phyloP scores from a whole-genome alignment of 1,140 invertebrate genomes.

The Drosophila bocki region DNA sequence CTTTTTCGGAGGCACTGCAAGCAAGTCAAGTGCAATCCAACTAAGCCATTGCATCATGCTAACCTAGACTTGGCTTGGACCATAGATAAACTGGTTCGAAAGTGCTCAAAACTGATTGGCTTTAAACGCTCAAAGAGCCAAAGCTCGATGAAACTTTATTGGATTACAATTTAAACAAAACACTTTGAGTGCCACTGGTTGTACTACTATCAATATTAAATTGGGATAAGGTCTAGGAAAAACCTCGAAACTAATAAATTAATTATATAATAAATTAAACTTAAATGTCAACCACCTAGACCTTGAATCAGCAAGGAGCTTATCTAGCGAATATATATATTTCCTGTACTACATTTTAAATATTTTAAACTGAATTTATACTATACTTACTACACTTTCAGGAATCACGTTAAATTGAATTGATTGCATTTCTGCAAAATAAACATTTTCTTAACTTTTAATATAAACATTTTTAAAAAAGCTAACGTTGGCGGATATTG shows the following conservation, averaged over 20 bases:
- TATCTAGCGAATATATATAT: neutral
- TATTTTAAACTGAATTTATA: neutral
- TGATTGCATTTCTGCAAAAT: neutral
- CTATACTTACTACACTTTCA: too few species aligned
- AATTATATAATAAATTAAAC: too few species aligned
- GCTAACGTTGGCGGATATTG: neutral
- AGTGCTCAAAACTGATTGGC: constrained; percentile 22
- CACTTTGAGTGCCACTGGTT: neutral
- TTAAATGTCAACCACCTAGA: neutral
- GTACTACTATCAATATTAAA: neutral
- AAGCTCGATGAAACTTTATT: constrained; percentile 13
- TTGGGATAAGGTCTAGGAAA: neutral
- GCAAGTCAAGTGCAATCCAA: constrained; percentile 72
- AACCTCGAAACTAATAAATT: too few species aligned
- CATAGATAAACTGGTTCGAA: constrained; percentile 22
- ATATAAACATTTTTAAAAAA: neutral
- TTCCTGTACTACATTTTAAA: neutral
- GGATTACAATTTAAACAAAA: constrained; percentile 11
- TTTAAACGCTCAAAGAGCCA: constrained; percentile 20
- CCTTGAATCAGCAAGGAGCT: neutral
- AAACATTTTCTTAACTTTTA: neutral
- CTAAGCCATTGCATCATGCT: constrained; percentile 70
- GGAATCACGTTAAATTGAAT: neutral
- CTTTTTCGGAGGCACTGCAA: constrained; percentile 55
- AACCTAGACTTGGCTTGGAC: constrained; percentile 14